Base-by-base conservation (phyloP, 30 jellyfish, hydroid and myxozoan species). In the Hydra vulgaris region DNA sequence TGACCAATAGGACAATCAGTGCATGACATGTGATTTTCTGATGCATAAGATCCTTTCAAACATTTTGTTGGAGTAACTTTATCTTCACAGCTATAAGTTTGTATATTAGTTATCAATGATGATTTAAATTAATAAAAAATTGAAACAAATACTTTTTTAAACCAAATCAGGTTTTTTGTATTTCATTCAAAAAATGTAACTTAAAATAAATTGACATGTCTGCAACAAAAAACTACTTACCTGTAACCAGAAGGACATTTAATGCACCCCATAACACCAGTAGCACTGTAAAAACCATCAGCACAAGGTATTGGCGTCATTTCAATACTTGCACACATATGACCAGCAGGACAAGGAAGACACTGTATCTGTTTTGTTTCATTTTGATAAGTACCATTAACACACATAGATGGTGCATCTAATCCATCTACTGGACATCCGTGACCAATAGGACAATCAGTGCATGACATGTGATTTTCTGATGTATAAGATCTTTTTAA, bases 381-480 rank as follows among this genome's bases (percentile, higher is more conserved):
- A 40, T 86, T 81, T 71, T 90, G 97, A 69, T 90, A 90, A 26
- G 97, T 90, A 8, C 97, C 96, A 78, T 90, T 90, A 4, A 70
- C 71, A 66, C 97, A 90, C 17, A 78, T 66, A 7, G 74, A 26
- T 25, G 98, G 94, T 22, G 84, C 87, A 68, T 67, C 81, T 23
- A 87, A 73, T 15, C 83, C 86, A 53, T 82, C 91, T 20, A 70
- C 79, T 7, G 96, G 95, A 74, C 97, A 89, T 70, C 78, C 76
- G 73, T 56, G 81, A 1, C 97, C 97, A 7, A 53, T 40, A 0
- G 95, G 97, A 76, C 97, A 89, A 21, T 56, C 89, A 16, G 0
- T 84, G 74, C 97, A 89, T 5, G 81, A 73, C 26, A 87, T 66
- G 22, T 81, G 75, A 76, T 85, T 92, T 54, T 75, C 85, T 8